Conservation (phyloP, 2,888 invertebrate species). For the Phyto melanocephala region DNA sequence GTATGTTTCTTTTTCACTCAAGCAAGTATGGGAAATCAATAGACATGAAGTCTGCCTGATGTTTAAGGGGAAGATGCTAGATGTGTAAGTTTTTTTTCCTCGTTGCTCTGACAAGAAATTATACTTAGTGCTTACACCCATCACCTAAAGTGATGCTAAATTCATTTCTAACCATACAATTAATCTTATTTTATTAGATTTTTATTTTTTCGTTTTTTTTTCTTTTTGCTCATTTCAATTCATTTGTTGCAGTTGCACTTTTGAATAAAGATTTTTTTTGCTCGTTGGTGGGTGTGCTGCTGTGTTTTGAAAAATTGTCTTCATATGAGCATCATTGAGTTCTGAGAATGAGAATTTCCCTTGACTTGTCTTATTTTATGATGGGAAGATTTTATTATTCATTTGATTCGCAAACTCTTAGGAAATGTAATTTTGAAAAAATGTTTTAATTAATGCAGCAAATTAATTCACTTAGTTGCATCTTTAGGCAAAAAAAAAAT, state of each 20-base stretch:
- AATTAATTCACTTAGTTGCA: constrained; percentile 14
- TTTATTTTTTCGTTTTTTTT: background rate
- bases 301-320: background rate
- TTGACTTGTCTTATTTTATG: constrained; percentile 13
- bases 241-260: constrained; percentile 34
- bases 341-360: constrained; percentile 36
- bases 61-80: constrained; percentile 14
- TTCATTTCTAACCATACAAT: constrained; percentile 55
- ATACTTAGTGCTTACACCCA: constrained; percentile 58
- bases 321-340: constrained; percentile 1
- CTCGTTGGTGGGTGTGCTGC: background rate
- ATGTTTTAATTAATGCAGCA: constrained; percentile 21
- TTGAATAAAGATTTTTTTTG: constrained; percentile 1
- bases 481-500: constrained; percentile 18
- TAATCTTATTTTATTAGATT: constrained; percentile 41
- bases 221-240: background rate
- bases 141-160: constrained; percentile 49
- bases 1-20: background rate
- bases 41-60: constrained; percentile 36
- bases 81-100: constrained; percentile 23
- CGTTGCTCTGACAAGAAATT: constrained; percentile 53
- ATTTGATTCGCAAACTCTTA: background rate
- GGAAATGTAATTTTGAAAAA: constrained; percentile 17
- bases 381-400: constrained; percentile 46
- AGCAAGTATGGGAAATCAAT: constrained; percentile 42